Evolutionary conservation across 2,113 vertebrate genomes (phyloP).

Genomic region (Telmatochromis brachygnathus): DNA sequence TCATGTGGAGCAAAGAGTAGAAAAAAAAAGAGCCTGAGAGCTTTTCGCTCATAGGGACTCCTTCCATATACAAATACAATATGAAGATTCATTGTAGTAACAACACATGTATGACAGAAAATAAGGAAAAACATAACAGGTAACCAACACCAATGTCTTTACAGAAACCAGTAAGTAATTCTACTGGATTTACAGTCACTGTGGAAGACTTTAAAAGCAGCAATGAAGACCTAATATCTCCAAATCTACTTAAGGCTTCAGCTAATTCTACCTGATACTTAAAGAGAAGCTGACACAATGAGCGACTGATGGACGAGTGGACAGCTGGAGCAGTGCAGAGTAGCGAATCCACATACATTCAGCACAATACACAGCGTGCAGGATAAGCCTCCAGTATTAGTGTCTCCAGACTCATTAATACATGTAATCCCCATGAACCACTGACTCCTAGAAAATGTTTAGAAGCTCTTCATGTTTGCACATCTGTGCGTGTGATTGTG

Average conservation of each 20-base stretch:
- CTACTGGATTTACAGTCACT: neutral
- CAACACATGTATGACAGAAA: neutral
- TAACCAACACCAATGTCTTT: neutral
- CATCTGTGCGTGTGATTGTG: neutral
- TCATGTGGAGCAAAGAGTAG: neutral
- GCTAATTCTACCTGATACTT: neutral
- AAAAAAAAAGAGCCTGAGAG: neutral
- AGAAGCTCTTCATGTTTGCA: neutral
- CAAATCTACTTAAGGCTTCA: neutral
- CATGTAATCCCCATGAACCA: slow-evolving; percentile 4
- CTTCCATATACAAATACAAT: neutral
- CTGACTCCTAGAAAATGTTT: neutral
- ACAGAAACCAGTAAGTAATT: neutral
- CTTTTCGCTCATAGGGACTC: neutral
- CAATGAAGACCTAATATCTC: neutral
- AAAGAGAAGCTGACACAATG: neutral
- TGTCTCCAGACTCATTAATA: neutral
- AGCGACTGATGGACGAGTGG: neutral
- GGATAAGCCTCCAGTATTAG: neutral
- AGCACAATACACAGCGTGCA: neutral
- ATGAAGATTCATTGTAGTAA: neutral
- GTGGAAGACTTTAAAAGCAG: neutral
- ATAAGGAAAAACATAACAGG: neutral
- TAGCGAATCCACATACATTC: neutral
- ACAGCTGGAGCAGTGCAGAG: neutral